Evolutionary conservation across 2,113 vertebrate species (phyloP), one percentile per base, ranked within the genome.

Genomic region (Nothocercus julius): DNA sequence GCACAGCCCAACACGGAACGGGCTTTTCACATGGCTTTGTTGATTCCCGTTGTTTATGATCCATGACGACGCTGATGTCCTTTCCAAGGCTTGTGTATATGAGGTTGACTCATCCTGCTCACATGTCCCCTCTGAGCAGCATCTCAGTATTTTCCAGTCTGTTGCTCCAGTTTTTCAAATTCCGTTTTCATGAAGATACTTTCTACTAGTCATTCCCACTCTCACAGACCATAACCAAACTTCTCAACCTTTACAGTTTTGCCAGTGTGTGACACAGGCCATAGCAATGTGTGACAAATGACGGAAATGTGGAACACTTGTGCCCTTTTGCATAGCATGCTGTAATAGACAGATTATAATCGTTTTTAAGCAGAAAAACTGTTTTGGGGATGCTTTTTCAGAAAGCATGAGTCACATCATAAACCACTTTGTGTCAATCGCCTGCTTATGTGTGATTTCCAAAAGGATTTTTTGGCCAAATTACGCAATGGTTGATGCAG

Each of bases 261-360:
- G 77, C 91, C 91, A 96, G 53, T 66, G 36, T n/a, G 44, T 96
- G 91, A 96, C 76, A 90, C 89, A 95, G 84, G 64, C 42, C 72
- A 61, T 40, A 91, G 47, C 24, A 96, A 95, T 91, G 90, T 97
- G 94, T 96, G 90, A 94, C 94, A 96, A 96, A 95, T 94, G 85
- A 95, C 94, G 85, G 78, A 95, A 94, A 95, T 78, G 75, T 93
- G 91, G 61, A 95, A 95, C 93, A 96, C 28, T 87, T 94, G 85
- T 95, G 76, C 34, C 51, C 34, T 4, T 0, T 82, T 92, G 61
- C 9, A 0, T 36, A 79, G 80, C 30, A 0, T 79, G 64, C 80
- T 83, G 80, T 92, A 94, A 92, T 90, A 83, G 82, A 79, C 76
- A 90, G 22, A 83, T 75, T 72, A 77, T 81, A 82, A 82, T 83